These are phyloP conservation scores for Sciurus vulgaris DNA, from an alignment of 2,797 vertebrate species.

Conservation along the genomic window DNA sequence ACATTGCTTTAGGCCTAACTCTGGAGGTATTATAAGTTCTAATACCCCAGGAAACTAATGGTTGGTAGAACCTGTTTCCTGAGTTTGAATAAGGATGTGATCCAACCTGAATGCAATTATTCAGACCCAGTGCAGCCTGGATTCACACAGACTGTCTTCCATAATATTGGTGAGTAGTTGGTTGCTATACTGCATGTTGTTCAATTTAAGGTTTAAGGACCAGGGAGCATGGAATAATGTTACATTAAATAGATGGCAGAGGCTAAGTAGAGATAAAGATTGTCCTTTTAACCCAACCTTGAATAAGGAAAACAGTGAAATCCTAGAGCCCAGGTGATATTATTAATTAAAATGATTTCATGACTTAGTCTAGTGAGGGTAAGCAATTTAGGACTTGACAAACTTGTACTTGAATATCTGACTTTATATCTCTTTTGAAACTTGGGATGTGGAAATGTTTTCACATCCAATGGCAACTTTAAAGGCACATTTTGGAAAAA, in stretches of 20 bases:
- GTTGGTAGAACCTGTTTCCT: background rate
- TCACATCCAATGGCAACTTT: background rate
- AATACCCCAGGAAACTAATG: background rate
- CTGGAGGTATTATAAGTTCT: background rate
- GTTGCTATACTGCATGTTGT: background rate
- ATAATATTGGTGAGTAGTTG: background rate
- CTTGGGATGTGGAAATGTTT: background rate
- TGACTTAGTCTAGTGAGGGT: background rate
- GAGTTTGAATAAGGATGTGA: background rate
- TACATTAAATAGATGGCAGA: background rate
- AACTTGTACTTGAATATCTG: background rate
- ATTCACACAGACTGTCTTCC: background rate
- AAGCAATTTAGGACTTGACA: background rate
- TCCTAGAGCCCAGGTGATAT: background rate
- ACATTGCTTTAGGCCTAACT: background rate
- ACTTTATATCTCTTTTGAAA: constrained; percentile 3
- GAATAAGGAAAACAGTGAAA: background rate
- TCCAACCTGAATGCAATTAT: background rate
- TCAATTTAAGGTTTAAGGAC: background rate
- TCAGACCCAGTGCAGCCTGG: background rate
- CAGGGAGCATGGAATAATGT: background rate
- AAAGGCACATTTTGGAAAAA: background rate
- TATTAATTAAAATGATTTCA: background rate
- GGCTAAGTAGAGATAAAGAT: background rate
- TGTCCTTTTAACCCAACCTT: background rate